Percentiles rank a stretch among this genome's conserved stretches.
Evolutionary conservation across 92 coral and sea anemone genomes (phyloP).

Genomic region (Heliopora coerulea): DNA sequence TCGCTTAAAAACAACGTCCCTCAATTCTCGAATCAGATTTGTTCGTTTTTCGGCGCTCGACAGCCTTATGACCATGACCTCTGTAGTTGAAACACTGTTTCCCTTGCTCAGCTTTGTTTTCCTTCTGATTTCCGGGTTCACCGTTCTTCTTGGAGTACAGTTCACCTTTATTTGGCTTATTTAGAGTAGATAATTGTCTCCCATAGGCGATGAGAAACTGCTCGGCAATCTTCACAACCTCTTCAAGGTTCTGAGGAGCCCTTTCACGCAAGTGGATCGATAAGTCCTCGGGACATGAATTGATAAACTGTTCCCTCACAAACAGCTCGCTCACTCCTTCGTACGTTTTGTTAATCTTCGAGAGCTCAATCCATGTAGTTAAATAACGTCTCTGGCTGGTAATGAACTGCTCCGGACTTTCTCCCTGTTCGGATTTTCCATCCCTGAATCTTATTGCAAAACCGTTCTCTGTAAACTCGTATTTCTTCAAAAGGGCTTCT

Average conservation of each 20-base stretch:
- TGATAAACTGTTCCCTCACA: slow-evolving; percentile 55
- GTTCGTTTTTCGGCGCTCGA: slow-evolving; percentile 14
- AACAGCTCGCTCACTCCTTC: slow-evolving; percentile 46
- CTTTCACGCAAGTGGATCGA: slow-evolving; percentile 45
- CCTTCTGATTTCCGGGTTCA: background rate
- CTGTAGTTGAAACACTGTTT: slow-evolving; percentile 34
- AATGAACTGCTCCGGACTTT: slow-evolving; percentile 39
- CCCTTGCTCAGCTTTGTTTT: background rate
- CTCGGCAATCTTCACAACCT: slow-evolving; percentile 34
- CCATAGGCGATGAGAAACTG: slow-evolving; percentile 27
- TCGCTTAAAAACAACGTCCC: slow-evolving; percentile 22
- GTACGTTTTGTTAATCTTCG: slow-evolving; percentile 44
- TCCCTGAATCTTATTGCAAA: slow-evolving; percentile 19
- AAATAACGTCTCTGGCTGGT: no score
- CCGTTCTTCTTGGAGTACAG: background rate
- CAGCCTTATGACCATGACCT: slow-evolving; percentile 45
- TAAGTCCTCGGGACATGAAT: slow-evolving; percentile 50
- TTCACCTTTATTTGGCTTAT: background rate
- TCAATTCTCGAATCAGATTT: slow-evolving; percentile 10
- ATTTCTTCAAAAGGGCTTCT: slow-evolving; percentile 27
- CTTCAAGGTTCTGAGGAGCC: slow-evolving; percentile 33
- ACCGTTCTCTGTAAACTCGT: slow-evolving; percentile 42
- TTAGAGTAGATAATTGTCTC: background rate
- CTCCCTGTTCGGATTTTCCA: slow-evolving; percentile 39
- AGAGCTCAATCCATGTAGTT: slow-evolving; percentile 55